phyloP scores from a whole-genome alignment of 2,888 invertebrate genomes.

The Pomacea canaliculata region DNA sequence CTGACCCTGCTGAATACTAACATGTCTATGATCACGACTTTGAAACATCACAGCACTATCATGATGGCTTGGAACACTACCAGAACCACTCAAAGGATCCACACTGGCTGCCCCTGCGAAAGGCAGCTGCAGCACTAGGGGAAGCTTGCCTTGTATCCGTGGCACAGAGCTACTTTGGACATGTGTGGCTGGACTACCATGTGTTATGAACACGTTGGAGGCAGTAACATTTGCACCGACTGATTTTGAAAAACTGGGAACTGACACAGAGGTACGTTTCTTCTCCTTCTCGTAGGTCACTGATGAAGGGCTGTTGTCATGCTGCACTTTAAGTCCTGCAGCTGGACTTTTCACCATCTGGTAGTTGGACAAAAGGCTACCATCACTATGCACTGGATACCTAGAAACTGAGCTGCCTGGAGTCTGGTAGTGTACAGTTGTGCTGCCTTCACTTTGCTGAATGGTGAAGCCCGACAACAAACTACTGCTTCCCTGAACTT shows the following conservation, averaged over 20 bases:
- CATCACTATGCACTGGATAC: slow-evolving; percentile 6
- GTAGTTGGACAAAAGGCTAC: slow-evolving; percentile 2
- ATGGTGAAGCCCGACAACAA: background rate
- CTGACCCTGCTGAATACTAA: slow-evolving; percentile 6
- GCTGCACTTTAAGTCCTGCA: slow-evolving; percentile 4
- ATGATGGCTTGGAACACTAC: background rate
- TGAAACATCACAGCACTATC: slow-evolving; percentile 1
- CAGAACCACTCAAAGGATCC: slow-evolving; percentile 1
- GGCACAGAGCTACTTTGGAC: slow-evolving; percentile 13
- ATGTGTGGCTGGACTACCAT: slow-evolving; percentile 1
- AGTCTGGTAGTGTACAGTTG: slow-evolving; percentile 10
- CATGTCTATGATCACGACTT: slow-evolving; percentile 3
- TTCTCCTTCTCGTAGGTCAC: background rate
- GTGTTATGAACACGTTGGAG: slow-evolving; percentile 14
- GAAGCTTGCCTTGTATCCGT: slow-evolving; percentile 14
- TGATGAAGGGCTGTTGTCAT: background rate
- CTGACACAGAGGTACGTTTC: background rate
- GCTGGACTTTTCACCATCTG: background rate
- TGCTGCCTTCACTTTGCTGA: slow-evolving; percentile 16
- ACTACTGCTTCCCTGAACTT: slow-evolving; percentile 1
- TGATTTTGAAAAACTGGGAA: background rate
- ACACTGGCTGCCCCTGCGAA: slow-evolving; percentile 1
- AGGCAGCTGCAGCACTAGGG: slow-evolving; percentile 4
- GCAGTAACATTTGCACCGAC: slow-evolving; percentile 2
- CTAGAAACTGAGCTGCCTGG: slow-evolving; percentile 12